A percentile compares a stretch with the other conserved stretches of the same genome.
Evolutionary conservation across 2,797 vertebrate genomes (phyloP).

Genomic region (Paratrypauchen microcephalus): DNA sequence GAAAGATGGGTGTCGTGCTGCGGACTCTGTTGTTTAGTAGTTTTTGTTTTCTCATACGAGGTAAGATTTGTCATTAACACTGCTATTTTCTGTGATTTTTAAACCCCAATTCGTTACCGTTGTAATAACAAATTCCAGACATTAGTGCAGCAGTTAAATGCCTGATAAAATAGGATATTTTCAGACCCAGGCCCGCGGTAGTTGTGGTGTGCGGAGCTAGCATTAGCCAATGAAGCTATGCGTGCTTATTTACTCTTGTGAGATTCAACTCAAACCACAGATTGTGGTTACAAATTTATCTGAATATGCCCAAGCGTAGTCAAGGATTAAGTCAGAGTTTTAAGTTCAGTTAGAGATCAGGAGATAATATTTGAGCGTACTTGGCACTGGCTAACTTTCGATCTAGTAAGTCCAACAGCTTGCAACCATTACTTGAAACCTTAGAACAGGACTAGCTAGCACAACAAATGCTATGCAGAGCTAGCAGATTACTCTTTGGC

Average conservation of each 20-base stretch:
- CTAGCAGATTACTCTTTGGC: background rate
- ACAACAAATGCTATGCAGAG: constrained; percentile 37
- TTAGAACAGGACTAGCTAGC: constrained; percentile 28
- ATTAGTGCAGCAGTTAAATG: background rate
- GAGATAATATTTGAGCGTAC: background rate
- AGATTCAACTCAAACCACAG: constrained; percentile 24
- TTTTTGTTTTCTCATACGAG: constrained; percentile 84
- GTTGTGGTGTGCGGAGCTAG: constrained; percentile 44
- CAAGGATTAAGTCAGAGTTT: too few relatives aligned
- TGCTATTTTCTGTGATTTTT: background rate
- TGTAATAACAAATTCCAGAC: constrained; percentile 5
- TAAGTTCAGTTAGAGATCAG: background rate
- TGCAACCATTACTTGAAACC: constrained; percentile 14
- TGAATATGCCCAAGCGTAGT: background rate
- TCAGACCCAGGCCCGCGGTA: constrained; percentile 38
- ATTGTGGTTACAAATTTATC: constrained; percentile 9
- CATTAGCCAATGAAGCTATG: constrained; percentile 41
- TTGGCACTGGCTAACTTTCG: constrained; percentile 9
- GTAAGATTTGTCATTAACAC: constrained; percentile 66
- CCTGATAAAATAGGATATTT: background rate
- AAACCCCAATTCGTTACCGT: too few relatives aligned
- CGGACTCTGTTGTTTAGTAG: constrained; percentile 86
- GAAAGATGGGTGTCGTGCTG: constrained; percentile 88
- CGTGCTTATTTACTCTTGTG: constrained; percentile 14
- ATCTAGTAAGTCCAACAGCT: constrained; percentile 14